Evolutionary conservation across 2,113 vertebrate species (phyloP).

Genomic region (Regulus satrapa): DNA sequence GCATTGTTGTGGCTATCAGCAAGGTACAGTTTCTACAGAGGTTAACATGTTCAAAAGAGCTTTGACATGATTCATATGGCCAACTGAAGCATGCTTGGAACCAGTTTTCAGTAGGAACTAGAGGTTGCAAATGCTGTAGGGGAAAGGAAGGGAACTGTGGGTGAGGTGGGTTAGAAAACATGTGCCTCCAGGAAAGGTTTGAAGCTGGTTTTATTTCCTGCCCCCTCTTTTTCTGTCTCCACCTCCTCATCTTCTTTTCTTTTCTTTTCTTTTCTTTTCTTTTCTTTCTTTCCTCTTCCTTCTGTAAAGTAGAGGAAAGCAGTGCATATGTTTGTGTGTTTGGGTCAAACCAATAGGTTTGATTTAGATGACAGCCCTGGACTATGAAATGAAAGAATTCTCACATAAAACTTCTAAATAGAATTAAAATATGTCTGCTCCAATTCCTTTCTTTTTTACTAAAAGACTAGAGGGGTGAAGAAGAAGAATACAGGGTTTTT

Average conservation of each 20-base stretch:
- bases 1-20: not conserved
- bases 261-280: not conserved
- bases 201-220: not conserved
- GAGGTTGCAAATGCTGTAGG: not conserved
- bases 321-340: too few species aligned
- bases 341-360: not conserved
- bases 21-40: not conserved
- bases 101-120: not conserved
- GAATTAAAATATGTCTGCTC: not conserved
- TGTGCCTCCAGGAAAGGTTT: not conserved
- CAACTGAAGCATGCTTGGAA: not conserved
- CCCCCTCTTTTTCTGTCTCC: not conserved
- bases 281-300: not conserved
- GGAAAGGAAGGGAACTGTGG: not conserved
- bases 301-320: not conserved
- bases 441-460: not conserved
- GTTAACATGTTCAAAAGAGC: not conserved
- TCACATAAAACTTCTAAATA: not conserved
- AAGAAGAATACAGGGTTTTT: not conserved
- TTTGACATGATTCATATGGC: not conserved
- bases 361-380: not conserved
- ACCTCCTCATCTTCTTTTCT: not conserved
- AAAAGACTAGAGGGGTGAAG: accelerated
- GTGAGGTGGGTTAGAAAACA: not conserved
- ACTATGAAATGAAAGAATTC: not conserved